Evolutionary conservation across 2,797 vertebrate genomes (phyloP).

Genomic region (Numenius phaeopus): DNA sequence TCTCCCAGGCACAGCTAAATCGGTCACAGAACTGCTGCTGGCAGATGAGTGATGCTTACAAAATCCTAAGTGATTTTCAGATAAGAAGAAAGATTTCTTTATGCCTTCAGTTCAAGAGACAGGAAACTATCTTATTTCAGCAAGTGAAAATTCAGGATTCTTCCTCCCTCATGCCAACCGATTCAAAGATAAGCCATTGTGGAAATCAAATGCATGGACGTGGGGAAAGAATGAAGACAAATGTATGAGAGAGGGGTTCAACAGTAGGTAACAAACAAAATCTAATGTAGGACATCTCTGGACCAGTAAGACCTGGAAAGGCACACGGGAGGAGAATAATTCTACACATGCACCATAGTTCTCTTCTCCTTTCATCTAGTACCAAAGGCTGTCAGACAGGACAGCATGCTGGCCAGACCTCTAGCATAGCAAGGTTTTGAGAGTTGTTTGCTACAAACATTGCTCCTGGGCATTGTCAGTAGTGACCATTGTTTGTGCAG

Average conservation of each 20-base stretch:
- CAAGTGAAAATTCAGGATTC: background rate
- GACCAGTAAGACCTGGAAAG: background rate
- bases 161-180: background rate
- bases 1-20: conserved; percentile 14
- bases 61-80: background rate
- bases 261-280: background rate
- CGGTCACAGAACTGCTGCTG: conserved; percentile 14
- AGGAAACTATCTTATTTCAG: background rate
- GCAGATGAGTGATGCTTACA: background rate
- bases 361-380: background rate
- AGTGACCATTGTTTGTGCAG: background rate
- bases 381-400: background rate
- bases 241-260: background rate
- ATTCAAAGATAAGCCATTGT: background rate
- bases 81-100: background rate
- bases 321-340: background rate
- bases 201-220: background rate
- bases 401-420: background rate
- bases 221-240: background rate
- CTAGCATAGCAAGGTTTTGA: fast-evolving
- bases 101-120: background rate
- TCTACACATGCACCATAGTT: fast-evolving
- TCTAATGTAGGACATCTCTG: background rate
- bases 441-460: background rate
- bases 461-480: background rate